Evolutionary conservation across 37 sponge, comb jelly and placozoan genomes (phyloP).

Genomic region (Halisarca cf. caerulea): DNA sequence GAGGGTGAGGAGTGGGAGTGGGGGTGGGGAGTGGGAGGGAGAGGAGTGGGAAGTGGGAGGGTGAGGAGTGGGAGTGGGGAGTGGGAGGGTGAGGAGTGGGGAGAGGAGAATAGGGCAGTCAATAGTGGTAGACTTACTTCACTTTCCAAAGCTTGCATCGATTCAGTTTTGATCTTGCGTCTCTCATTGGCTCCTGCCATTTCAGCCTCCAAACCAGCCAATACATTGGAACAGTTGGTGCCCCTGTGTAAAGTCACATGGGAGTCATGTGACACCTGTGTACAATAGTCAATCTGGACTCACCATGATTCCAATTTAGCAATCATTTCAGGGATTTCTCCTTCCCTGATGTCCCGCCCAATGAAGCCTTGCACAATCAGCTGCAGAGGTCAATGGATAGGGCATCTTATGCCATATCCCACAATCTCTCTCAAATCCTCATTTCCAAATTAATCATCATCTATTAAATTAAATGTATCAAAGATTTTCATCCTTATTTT

Average conservation of each 20-base stretch:
- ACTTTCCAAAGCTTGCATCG: conserved; percentile 42
- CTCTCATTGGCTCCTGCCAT: conserved; percentile 62
- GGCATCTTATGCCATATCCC: too few species aligned
- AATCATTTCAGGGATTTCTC: conserved; percentile 49
- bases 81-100: too few species aligned
- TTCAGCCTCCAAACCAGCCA: conserved; percentile 55
- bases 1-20: too few species aligned
- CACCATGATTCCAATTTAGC: conserved; percentile 72
- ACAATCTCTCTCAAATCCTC: too few species aligned
- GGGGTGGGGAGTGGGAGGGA: too few species aligned
- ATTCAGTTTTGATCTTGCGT: conserved; percentile 21
- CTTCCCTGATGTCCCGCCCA: conserved; percentile 77
- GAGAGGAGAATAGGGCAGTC: too few species aligned
- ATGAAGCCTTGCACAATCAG: conserved; percentile 80
- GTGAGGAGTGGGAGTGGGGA: too few species aligned
- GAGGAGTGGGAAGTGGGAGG: too few species aligned
- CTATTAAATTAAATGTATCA: too few species aligned
- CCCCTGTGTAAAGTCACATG: conserved; percentile 53
- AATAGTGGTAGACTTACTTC: conserved; percentile 37
- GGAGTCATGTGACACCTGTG: neutral
- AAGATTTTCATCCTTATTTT: too few species aligned
- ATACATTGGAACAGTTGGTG: conserved; percentile 55
- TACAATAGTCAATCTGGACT: conserved; percentile 2
- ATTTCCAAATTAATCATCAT: too few species aligned
- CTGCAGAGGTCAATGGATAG: too few species aligned